Percentiles rank a stretch among this genome's conserved stretches.
These are phyloP conservation scores for Enteromius fasciolatus DNA, from an alignment of 2,797 vertebrate species.

Conservation along the genomic window DNA sequence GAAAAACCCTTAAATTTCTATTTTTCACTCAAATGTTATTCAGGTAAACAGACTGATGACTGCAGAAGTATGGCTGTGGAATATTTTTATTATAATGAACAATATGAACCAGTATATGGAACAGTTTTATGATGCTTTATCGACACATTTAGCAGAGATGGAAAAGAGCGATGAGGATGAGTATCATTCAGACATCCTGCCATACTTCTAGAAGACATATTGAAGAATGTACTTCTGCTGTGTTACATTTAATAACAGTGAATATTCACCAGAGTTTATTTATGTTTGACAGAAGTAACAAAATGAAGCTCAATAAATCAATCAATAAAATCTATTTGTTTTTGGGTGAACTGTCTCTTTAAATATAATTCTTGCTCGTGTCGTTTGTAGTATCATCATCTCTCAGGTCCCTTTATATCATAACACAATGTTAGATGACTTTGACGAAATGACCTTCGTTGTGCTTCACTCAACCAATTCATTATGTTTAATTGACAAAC, in stretches of 20 bases:
- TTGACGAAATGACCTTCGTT: constrained; percentile 9
- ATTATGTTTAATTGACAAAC: constrained; percentile 38
- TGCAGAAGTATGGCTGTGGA: background rate
- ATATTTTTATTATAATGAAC: background rate
- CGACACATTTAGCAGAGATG: background rate
- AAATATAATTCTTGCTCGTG: background rate
- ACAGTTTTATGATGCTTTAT: background rate
- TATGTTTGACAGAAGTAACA: background rate
- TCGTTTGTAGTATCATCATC: background rate
- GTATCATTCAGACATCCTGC: background rate
- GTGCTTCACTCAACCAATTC: constrained; percentile 18
- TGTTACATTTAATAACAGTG: background rate
- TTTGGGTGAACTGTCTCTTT: constrained; percentile 1
- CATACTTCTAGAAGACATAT: background rate
- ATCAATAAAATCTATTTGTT: background rate
- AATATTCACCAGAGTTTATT: background rate
- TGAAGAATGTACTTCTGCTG: background rate
- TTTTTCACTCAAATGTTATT: background rate
- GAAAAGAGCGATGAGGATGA: background rate
- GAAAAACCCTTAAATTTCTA: background rate
- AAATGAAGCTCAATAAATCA: background rate
- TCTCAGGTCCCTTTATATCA: background rate
- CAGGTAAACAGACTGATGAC: background rate
- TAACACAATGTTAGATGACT: background rate
- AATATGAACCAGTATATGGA: background rate